Percentiles rank a stretch among this genome's conserved stretches.
phyloP scores from a whole-genome alignment of 35 echinoderm and acorn worm genomes.

The Apostichopus californicus region DNA sequence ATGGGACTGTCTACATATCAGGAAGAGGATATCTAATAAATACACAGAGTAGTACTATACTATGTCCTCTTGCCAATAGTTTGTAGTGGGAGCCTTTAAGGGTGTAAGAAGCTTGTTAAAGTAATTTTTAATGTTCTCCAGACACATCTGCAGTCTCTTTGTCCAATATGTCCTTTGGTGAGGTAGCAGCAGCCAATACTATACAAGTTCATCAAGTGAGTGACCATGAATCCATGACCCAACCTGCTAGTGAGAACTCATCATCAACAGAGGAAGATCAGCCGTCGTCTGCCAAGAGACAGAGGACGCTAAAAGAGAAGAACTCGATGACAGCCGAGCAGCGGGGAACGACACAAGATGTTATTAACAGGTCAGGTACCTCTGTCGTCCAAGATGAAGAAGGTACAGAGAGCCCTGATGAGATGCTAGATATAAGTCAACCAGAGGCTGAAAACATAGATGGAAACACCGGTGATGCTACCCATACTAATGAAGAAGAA shows the following conservation, averaged over 20 bases:
- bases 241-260: background rate
- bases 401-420: background rate
- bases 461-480: background rate
- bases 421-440: background rate
- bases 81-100: too few relatives aligned
- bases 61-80: too few relatives aligned
- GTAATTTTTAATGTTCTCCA: background rate
- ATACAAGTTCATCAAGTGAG: background rate
- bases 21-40: too few relatives aligned
- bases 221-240: background rate
- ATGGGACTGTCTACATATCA: too few relatives aligned
- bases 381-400: background rate
- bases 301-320: background rate
- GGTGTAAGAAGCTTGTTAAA: background rate
- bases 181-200: constrained; percentile 36
- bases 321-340: background rate
- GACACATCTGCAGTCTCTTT: constrained; percentile 17
- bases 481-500: background rate
- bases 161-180: background rate
- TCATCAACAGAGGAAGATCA: background rate
- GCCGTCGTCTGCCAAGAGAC: background rate
- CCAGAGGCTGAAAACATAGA: background rate
- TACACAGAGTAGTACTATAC: too few relatives aligned
- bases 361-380: background rate
- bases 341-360: background rate